Evolutionary conservation across 2,113 vertebrate genomes (phyloP), one percentile per base, ranked within the genome.

Genomic region (Melanocharis versteri): DNA sequence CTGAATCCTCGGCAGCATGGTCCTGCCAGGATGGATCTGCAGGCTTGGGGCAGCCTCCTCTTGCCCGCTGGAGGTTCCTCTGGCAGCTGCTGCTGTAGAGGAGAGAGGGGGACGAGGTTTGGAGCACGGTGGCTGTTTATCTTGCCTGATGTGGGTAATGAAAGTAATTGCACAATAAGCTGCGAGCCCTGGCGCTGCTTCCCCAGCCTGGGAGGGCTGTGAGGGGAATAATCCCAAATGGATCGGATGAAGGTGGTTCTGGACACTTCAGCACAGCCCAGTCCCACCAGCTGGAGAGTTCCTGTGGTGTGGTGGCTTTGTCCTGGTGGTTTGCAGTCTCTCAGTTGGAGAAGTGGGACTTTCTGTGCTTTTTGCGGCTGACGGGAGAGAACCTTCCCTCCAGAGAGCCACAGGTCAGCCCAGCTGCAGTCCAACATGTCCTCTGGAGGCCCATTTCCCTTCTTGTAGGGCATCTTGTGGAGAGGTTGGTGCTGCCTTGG

Each of bases 1-100:
- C 47, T 21, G 23, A 23, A 33, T 33, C 20, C 23, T 50, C 9
- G 0, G 21, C 37, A 75, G 42, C 0, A 0, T 26, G 75, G 65
- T 85, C 56, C 79, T 17, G 11, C 56, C 47, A 58, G 51, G 35
- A 6, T 42, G 58, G 66, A 40, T 71, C 66, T 68, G 28, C 0
- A 0, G 2, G 54, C 33, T 33, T 0, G 0, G 71, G 40, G 30
- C 39, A 18, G 65, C 35, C 39, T 75, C 35, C 33, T 45, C 61
- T 85, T 0, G 0, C 82, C 44, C 0, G 1, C 35, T 50, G 53
- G 57, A 87, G 44, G 31, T 60, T 87, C 6, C 6, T 54, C 42
- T 62, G 61, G 48, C 81, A 68, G 85, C 70, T 83, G 61, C 82
- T 13, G 47, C 47, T 0, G 1, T 8, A 30, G 53, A 77, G 54